phyloP scores from a whole-genome alignment of 2,113 vertebrate genomes.

The Nymphicus hollandicus region DNA sequence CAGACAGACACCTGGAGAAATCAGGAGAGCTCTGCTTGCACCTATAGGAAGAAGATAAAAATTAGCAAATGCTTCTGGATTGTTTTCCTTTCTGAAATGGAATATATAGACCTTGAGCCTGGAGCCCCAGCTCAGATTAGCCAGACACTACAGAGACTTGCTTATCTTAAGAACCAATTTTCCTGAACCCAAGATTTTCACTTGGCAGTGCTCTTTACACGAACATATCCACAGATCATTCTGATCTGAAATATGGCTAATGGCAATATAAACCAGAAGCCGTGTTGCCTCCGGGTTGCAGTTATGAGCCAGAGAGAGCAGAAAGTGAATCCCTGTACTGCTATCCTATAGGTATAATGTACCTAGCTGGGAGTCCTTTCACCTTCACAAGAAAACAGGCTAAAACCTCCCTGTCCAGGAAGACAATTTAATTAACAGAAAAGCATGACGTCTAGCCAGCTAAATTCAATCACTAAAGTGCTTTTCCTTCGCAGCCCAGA shows the following conservation, averaged over 20 bases:
- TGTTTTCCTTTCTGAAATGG: neutral
- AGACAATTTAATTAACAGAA: constrained; percentile 10
- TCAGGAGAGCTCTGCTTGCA: neutral
- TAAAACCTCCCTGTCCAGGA: neutral
- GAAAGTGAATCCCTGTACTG: neutral
- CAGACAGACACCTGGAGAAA: neutral
- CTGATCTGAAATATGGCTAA: neutral
- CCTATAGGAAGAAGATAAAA: neutral
- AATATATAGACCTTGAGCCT: neutral
- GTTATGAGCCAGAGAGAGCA: neutral
- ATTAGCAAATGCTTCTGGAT: neutral
- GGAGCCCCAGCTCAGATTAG: neutral
- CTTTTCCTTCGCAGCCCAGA: neutral
- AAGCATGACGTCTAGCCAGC: neutral
- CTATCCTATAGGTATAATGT: neutral
- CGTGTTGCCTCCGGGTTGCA: neutral
- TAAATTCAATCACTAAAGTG: neutral
- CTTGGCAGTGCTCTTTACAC: neutral
- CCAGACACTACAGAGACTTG: neutral
- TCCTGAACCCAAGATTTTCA: neutral
- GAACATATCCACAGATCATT: neutral
- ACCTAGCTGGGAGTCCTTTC: neutral
- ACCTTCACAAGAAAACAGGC: neutral
- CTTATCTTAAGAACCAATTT: neutral
- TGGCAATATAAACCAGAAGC: neutral